Percentiles rank a stretch among this genome's conserved stretches.
phyloP scores from a whole-genome alignment of 1,140 invertebrate species.

The Polyergus mexicanus region DNA sequence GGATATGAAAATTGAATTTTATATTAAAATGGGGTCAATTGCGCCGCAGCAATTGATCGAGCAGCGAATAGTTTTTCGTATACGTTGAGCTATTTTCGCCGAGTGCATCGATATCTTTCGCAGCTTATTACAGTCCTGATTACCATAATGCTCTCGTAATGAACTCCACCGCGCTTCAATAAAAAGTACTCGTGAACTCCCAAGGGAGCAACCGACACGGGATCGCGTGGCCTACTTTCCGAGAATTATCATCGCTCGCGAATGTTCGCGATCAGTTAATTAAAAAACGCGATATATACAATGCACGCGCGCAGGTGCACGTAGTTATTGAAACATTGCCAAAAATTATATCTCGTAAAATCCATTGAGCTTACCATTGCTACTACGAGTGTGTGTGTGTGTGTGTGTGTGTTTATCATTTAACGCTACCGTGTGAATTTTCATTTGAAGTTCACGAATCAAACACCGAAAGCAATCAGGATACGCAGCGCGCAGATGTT shows the following conservation, averaged over 20 bases:
- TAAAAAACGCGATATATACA: conserved; percentile 59
- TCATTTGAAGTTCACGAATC: conserved; percentile 40
- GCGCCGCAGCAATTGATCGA: conserved; percentile 28
- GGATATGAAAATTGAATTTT: conserved; percentile 32
- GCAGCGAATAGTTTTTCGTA: conserved; percentile 16
- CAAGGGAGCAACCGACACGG: neutral
- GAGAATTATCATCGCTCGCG: conserved; percentile 65
- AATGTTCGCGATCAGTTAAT: conserved; percentile 68
- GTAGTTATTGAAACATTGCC: conserved; percentile 72
- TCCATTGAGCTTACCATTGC: conserved; percentile 33
- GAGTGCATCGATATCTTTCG: conserved; percentile 36
- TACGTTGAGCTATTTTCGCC: conserved; percentile 12
- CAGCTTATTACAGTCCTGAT: conserved; percentile 36
- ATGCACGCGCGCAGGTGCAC: neutral
- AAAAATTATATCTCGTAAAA: conserved; percentile 69
- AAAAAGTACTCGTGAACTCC: conserved; percentile 37
- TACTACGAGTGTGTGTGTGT: conserved; percentile 1
- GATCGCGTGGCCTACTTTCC: conserved; percentile 52
- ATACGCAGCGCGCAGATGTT: conserved; percentile 39
- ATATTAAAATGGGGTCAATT: conserved; percentile 34
- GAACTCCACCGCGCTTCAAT: conserved; percentile 12
- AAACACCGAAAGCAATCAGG: conserved; percentile 70
- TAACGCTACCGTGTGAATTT: conserved; percentile 8
- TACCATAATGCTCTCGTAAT: conserved; percentile 44
- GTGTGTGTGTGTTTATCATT: neutral